Base-by-base conservation (phyloP, 2,113 vertebrate genomes). In the Lycaon pictus region DNA sequence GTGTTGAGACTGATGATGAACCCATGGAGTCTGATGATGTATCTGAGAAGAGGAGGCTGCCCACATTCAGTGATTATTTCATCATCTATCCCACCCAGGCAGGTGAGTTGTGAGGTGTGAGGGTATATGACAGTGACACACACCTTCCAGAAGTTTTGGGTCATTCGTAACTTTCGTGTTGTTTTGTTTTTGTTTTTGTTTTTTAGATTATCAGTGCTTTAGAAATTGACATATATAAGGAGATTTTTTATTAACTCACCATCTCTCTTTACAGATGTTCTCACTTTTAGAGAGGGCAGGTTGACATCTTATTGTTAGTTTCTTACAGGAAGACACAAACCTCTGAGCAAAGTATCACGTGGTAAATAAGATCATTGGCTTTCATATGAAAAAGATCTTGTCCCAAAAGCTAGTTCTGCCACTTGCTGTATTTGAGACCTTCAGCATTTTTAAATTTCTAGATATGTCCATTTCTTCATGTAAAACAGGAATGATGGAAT, bases 51-150 rank as follows among this genome's bases (percentile, higher is more conserved):
- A 81, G 3, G 67, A 65, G 96, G 65, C 90, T 97, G 77, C 97
- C 97, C 43, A 97, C 96, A 0, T 93, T 84, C 93, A 97, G 97
- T 27, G 96, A 97, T 35, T 97, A 96, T 43, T 96, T 79, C 63
- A 89, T 97, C 80, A 81, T 97, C 35, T 97, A 97, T 43, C 85
- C 97, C 6, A 95, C 95, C 92, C 97, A 97, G 71, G 48, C 94
- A 22, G 93, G 95, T 97, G 51, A 90, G 89, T 23, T 10, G 5
- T 12, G 32, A 90, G 89, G 25, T 10, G 5, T 12, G 32, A 76
- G n/a, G 25, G 23, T 16, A 7, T 48, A 15, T 35, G 65, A 23
- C 16, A 22, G 1, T 48, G 27, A 92, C n/a, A 20, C 20, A 20
- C 2, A 27, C 5, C 4, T 4, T 43, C 37, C 32, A 37, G 69